Evolutionary conservation across 2,113 vertebrate genomes (phyloP), one percentile per base, ranked within the genome.

Genomic region (Astur gentilis): DNA sequence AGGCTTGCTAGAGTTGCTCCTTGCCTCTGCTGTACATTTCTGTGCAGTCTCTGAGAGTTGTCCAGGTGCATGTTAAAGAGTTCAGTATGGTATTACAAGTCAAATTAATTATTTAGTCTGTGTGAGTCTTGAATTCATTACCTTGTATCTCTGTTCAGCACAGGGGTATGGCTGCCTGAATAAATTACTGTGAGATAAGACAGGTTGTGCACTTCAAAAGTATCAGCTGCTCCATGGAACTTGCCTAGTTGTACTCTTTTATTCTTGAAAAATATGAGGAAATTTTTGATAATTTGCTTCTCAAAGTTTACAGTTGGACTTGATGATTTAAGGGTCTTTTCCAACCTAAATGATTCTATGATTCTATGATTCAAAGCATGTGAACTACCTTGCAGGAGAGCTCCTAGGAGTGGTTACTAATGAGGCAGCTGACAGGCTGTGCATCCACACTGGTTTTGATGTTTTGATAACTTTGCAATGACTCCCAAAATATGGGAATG

Each of bases 71-170:
- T 36, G 57, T 25, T 84, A 78, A 83, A 78, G 55, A 89, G 47
- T 75, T 84, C 83, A 69, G 69, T 29, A 7, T 57, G 25, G 47
- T 27, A 42, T 95, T 96, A 67, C 88, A 71, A 81, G 73, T 64
- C 65, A 57, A 71, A 87, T 97, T 22, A 93, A 97, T 96, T 94
- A 97, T 95, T 97, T 84, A 93, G 22, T 54, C 62, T 72, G 5
- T 78, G 23, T 82, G 23, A 87, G 52, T 65, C 65, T 94, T 78
- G 52, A 87, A 89, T 95, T 92, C 73, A 50, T 89, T 81, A 52
- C 31, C 34, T 90, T 23, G 11, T 21, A 47, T 54, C 79, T 86
- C 75, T 54, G 38, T 5, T 60, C 85, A 88, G 40, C 31, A 42
- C 82, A 86, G 29, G 25, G 10, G 4, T 69, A 72, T 45, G 62